Conservation (phyloP, 2,113 vertebrate genomes). For the Tragelaphus scriptus region DNA sequence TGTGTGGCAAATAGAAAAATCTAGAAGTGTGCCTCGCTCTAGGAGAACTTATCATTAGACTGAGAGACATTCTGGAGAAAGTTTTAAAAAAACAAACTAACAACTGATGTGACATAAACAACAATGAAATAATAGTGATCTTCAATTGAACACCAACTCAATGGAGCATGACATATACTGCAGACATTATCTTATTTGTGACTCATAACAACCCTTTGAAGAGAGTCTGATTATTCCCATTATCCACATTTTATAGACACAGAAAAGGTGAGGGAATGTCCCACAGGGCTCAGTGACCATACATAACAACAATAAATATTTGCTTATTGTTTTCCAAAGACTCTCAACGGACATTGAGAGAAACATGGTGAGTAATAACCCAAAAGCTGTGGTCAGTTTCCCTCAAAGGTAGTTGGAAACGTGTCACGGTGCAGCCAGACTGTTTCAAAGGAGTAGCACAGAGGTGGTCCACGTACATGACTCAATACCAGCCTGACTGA, state of each 20-base stretch:
- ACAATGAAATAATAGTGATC: not conserved
- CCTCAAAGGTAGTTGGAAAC: not conserved
- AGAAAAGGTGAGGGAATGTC: not conserved
- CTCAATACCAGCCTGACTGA: not conserved
- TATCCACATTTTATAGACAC: not conserved
- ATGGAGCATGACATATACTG: not conserved
- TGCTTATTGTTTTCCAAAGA: not conserved
- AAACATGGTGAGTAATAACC: not conserved
- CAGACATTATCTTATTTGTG: not conserved
- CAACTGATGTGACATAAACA: not conserved
- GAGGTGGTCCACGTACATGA: not conserved
- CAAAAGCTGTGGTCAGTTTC: not conserved
- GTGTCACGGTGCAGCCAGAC: not conserved
- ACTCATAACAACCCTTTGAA: not conserved
- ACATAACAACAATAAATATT: not conserved
- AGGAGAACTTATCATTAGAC: not conserved
- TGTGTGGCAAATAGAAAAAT: not conserved
- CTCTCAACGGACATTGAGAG: not conserved
- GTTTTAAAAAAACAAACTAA: not conserved
- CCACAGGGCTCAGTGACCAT: not conserved
- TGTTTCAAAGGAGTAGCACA: not conserved
- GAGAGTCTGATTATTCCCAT: not conserved
- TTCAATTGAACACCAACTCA: not conserved
- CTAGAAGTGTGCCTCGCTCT: not conserved
- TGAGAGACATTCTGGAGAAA: not conserved